Evolutionary conservation across 2,888 invertebrate genomes (phyloP).

Genomic region (Pachymerium ferrugineum): DNA sequence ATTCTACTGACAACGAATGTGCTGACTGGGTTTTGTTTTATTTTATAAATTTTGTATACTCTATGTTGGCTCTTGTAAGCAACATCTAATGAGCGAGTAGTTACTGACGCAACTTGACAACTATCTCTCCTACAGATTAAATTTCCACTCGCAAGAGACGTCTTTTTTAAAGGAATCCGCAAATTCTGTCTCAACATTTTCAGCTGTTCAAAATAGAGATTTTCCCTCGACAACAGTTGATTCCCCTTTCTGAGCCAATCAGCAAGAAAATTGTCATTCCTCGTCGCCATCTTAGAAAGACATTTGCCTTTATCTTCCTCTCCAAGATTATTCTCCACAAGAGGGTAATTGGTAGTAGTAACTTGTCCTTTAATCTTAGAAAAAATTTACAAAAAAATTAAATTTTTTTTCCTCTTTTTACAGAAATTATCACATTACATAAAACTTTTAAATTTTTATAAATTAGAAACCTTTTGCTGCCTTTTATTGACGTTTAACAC

Average conservation of each 20-base stretch:
- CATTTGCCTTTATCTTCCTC: neutral
- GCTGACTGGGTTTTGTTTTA: too few species aligned
- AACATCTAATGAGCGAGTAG: neutral
- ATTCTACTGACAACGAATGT: too few species aligned
- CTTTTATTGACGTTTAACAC: neutral
- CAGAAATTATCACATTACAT: neutral
- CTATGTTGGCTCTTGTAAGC: neutral
- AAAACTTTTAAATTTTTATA: neutral
- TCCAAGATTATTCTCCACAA: neutral
- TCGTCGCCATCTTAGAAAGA: neutral
- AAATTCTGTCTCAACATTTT: neutral
- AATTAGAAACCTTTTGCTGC: neutral
- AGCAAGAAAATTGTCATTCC: neutral
- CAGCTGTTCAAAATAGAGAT: neutral
- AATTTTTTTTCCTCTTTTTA: neutral
- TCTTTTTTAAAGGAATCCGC: neutral
- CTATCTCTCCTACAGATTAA: neutral
- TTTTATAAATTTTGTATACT: neutral
- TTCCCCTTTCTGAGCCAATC: neutral
- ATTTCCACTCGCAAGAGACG: neutral
- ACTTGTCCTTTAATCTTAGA: slow-evolving; percentile 6
- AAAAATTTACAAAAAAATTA: neutral
- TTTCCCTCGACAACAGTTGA: neutral
- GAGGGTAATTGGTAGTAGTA: too few species aligned
- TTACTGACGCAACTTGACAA: neutral